Conservation (phyloP, 64 coral and sea anemone genomes). For the Montipora efflorescens region DNA sequence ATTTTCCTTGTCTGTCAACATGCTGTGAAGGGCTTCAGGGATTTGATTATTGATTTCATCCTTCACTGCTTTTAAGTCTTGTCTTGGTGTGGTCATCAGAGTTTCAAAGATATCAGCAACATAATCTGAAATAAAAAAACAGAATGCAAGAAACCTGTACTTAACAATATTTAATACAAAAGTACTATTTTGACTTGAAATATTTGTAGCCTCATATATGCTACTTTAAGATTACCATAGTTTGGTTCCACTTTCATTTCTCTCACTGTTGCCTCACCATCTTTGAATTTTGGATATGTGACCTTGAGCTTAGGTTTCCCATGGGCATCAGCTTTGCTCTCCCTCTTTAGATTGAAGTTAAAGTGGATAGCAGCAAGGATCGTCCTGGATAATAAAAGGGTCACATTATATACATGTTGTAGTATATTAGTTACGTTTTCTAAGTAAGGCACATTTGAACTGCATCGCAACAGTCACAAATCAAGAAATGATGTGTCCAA, state of each 20-base stretch:
- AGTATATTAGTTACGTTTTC: no score
- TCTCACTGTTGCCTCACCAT: conserved; percentile 67
- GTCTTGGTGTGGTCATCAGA: conserved; percentile 40
- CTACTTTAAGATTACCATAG: conserved; percentile 45
- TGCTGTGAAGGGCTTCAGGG: conserved; percentile 42
- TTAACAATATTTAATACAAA: no score
- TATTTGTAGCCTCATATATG: no score
- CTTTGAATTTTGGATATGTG: conserved; percentile 74
- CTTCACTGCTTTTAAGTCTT: conserved; percentile 47
- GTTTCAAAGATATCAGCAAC: conserved; percentile 56
- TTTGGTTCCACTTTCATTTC: conserved; percentile 47
- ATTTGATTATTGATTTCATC: conserved; percentile 35
- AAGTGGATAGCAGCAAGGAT: conserved; percentile 79
- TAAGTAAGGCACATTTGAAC: no score
- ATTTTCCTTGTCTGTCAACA: conserved; percentile 34
- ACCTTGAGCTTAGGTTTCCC: conserved; percentile 51
- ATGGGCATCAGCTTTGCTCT: conserved; percentile 42
- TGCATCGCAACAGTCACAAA: no score
- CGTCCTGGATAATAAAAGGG: conserved; percentile 33
- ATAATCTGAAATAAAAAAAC: conserved; percentile 48
- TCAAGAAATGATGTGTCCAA: no score
- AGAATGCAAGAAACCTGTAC: background rate
- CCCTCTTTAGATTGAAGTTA: conserved; percentile 74
- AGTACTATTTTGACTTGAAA: no score
- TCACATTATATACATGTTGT: no score